Base-by-base conservation (phyloP, 2,797 vertebrate species). In the Calcarius lapponicus region DNA sequence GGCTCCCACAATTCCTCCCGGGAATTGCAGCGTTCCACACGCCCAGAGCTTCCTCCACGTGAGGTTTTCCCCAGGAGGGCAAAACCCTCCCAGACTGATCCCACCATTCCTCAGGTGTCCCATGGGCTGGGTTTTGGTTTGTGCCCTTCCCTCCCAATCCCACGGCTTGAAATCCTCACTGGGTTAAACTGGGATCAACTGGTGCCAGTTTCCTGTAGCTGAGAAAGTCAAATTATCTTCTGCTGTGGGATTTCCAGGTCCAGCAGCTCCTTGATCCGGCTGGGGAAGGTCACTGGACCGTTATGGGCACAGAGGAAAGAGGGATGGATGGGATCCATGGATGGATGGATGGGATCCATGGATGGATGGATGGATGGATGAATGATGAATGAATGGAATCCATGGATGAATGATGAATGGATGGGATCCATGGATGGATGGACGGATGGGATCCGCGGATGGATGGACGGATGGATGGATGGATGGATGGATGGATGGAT, bases 191-290 rank as follows among this genome's bases (percentile, higher is more conserved):
- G 87, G 89, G 86, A 57, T 9, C 13, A 70, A 21, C 40, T 24
- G 76, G 73, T 7, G 18, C 2, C 0, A 0, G 21, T 57, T 74
- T 24, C 22, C 18, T 5, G 1, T 3, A 2, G 69, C 6, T 16
- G 7, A 32, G 42, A 6, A 75, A 79, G 32, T 18, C 17, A 34
- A 57, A 34, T 13, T 31, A 0, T 19, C 29, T 29, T 13, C n/a
- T 45, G 36, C 61, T 40, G 47, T 8, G 14, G 43, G 11, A 13
- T 4, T 7, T 7, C 8, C 13, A 12, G 50, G 4, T 40, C 36
- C 11, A 0, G 38, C 2, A 3, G 38, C 9, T 65, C 22, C 14
- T 19, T 45, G 80, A 58, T 9, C 31, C 0, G 0, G 16, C 12
- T 20, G 45, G 50, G 8, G 45, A 61, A 19, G 26, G 53, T 43